Evolutionary conservation across 2,888 invertebrate genomes (phyloP).

Genomic region (Protodeltote pygarga): DNA sequence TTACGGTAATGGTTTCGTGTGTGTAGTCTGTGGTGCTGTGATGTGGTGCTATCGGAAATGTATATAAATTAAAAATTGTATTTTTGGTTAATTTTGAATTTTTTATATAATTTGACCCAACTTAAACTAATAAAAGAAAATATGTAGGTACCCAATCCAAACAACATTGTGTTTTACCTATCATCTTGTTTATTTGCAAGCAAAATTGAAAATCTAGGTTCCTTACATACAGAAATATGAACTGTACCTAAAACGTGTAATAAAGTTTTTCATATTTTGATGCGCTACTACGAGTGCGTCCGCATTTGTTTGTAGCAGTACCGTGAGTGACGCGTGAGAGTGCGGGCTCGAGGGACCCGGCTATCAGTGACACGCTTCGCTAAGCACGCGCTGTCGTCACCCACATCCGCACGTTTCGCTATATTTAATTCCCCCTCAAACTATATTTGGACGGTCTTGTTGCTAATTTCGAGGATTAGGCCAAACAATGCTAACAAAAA

Average conservation of each 20-base stretch:
- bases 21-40: too few relatives aligned
- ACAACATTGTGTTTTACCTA: too few relatives aligned
- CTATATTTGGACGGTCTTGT: constrained; percentile 7
- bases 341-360: constrained; percentile 49
- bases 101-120: too few relatives aligned
- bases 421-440: constrained; percentile 41
- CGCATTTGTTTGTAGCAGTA: constrained; percentile 10
- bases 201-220: too few relatives aligned
- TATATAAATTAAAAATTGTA: too few relatives aligned
- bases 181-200: too few relatives aligned
- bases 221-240: background rate
- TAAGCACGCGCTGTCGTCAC: constrained; percentile 53
- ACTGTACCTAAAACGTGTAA: background rate
- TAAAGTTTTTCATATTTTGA: background rate
- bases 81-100: too few relatives aligned
- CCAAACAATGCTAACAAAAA: background rate
- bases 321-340: constrained; percentile 25
- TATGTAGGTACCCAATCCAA: too few relatives aligned
- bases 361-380: constrained; percentile 69
- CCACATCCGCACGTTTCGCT: constrained; percentile 53
- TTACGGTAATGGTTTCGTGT: too few relatives aligned
- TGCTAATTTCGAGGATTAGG: background rate
- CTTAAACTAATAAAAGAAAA: too few relatives aligned
- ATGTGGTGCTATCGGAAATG: too few relatives aligned
- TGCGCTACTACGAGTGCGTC: background rate